phyloP scores from a whole-genome alignment of 1,140 invertebrate genomes.

The Andrena cerasifolii region DNA sequence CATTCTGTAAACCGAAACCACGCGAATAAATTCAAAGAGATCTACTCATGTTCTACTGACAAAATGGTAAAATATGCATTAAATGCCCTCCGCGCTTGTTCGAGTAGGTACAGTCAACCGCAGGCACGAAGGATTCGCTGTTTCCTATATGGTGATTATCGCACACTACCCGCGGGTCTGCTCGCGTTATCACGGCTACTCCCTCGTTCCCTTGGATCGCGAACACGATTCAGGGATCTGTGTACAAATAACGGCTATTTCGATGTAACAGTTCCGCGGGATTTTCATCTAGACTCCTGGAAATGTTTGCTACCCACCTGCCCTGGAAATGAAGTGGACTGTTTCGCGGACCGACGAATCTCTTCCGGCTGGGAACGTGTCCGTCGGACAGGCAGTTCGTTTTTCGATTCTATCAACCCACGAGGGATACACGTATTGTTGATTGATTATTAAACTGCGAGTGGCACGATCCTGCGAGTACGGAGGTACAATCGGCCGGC shows the following conservation, averaged over 20 bases:
- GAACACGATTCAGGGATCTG: constrained; percentile 15
- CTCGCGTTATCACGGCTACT: constrained; percentile 7
- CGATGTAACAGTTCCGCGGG: constrained; percentile 23
- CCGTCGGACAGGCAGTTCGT: background rate
- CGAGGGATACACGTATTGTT: background rate
- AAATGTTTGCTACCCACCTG: constrained; percentile 21
- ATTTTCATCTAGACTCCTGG: constrained; percentile 32
- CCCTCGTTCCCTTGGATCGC: constrained; percentile 25
- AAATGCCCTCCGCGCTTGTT: no score
- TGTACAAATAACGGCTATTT: constrained; percentile 47
- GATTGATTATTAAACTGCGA: background rate
- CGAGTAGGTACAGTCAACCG: background rate
- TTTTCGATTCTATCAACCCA: background rate
- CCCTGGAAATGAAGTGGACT: constrained; percentile 24
- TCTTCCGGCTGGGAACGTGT: constrained; percentile 1
- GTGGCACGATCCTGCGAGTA: no score
- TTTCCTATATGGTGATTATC: background rate
- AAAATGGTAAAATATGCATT: no score
- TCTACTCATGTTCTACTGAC: no score
- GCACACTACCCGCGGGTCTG: background rate
- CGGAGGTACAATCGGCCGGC: no score
- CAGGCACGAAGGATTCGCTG: background rate
- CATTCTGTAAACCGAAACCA: no score
- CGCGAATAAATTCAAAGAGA: no score
- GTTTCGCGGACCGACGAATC: background rate